These are phyloP conservation scores for Cinara cedri DNA, from an alignment of 2,888 invertebrate species.

Conservation along the genomic window DNA sequence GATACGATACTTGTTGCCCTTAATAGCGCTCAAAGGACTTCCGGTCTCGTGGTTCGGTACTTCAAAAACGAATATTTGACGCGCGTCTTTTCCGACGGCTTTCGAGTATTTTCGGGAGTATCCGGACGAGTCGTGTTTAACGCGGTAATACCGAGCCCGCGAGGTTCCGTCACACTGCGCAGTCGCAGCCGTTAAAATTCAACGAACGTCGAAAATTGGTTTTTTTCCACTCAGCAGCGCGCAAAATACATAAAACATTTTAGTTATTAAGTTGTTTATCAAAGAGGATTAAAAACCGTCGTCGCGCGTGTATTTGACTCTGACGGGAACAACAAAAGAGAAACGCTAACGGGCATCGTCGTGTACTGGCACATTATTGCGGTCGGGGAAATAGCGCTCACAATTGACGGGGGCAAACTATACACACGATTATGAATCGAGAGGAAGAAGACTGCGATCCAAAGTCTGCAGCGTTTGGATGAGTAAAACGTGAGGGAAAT, in stretches of 20 bases:
- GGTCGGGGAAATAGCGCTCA: background rate
- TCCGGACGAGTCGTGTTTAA: background rate
- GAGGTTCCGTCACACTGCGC: background rate
- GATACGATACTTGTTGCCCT: conserved; percentile 11
- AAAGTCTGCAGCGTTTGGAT: background rate
- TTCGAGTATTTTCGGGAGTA: background rate
- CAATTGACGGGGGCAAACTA: background rate
- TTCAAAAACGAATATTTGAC: background rate
- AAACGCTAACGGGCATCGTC: conserved; percentile 1
- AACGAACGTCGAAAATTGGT: conserved; percentile 11
- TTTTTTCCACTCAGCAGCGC: background rate
- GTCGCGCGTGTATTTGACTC: conserved; percentile 39
- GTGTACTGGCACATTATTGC: background rate
- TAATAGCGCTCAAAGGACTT: background rate
- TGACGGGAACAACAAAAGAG: conserved; percentile 33
- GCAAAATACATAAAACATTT: conserved; percentile 3
- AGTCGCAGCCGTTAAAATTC: conserved; percentile 7
- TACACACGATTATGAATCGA: background rate
- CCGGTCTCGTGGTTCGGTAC: background rate
- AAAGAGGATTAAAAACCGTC: conserved; percentile 35
- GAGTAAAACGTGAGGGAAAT: conserved; percentile 19
- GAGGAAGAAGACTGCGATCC: background rate
- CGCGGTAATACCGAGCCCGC: background rate
- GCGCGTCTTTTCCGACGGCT: too few species aligned
- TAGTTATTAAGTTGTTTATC: conserved; percentile 31